Evolutionary conservation across 2,113 vertebrate genomes (phyloP), one percentile per base, ranked within the genome.

Genomic region (Benitochromis conjunctus): DNA sequence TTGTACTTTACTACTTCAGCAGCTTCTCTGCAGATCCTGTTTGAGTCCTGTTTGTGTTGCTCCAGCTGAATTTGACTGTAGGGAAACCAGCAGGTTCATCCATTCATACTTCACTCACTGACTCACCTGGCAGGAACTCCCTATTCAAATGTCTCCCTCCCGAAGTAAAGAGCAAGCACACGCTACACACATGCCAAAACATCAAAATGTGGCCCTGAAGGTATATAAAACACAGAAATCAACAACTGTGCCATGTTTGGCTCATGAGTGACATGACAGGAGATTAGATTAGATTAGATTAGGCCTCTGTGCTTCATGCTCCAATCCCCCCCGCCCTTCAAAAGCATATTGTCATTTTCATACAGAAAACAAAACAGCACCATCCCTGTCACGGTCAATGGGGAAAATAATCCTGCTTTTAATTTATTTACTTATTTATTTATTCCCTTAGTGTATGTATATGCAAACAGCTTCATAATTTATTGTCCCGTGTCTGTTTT

Each of bases 31-130:
- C 9, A 7, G 1, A 1, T 55, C 79, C 71, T 48, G 41, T 48
- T 19, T 56, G 16, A 21, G 54, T 81, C 85, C 43, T 60, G 80
- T 83, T 83, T 38, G 76, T 69, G 13, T 79, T 21, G 24, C 53
- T 55, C 41, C 48, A 26, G 55, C 48, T 29, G 24, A 19, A 91
- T 93, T 91, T 91, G 88, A 87, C 78, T 91, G 34, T 79, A 89
- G 48, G 88, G 36, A 93, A 91, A 93, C 38, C 21, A 91, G 86
- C 53, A 53, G 80, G 53, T 60, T 83, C 4, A 34, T 43, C 64
- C 19, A 14, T 34, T 66, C 48, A 11, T 24, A 10, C 43, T 34
- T 19, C 58, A 18, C 55, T 21, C 71, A 24, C 38, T 34, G 7
- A 10, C 43, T 66, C 77, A 76, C 31, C 71, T 9, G 31, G 0